These are phyloP conservation scores for Macrophya alboannulata DNA, from an alignment of 2,888 invertebrate species.

Conservation along the genomic window DNA sequence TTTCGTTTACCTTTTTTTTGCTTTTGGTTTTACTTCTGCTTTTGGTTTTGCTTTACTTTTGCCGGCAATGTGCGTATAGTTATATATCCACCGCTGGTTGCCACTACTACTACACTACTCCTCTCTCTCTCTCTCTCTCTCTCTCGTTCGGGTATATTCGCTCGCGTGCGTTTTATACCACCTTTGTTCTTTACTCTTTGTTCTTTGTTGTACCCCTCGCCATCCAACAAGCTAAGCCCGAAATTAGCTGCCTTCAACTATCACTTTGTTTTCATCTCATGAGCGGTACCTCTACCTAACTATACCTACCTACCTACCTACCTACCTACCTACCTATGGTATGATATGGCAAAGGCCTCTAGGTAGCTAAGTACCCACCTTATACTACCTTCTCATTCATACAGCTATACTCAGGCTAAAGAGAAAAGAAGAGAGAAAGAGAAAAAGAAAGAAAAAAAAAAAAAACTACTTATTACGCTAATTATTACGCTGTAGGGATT, in stretches of 20 bases:
- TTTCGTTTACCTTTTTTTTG: background rate
- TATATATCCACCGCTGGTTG: too few relatives aligned
- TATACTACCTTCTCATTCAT: background rate
- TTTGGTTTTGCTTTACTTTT: background rate
- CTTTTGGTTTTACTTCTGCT: background rate
- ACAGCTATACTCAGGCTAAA: background rate
- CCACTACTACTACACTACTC: too few relatives aligned
- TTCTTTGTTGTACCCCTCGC: slow-evolving; percentile 70
- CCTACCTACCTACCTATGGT: background rate
- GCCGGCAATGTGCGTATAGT: background rate
- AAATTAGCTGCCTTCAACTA: slow-evolving; percentile 77
- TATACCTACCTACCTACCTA: too few relatives aligned
- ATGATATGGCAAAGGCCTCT: background rate
- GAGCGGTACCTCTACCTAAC: slow-evolving; percentile 1
- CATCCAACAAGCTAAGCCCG: slow-evolving; percentile 63
- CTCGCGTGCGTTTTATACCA: slow-evolving; percentile 1
- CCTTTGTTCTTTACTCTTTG: slow-evolving; percentile 50
- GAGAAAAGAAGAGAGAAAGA: background rate
- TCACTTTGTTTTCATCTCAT: slow-evolving; percentile 76
- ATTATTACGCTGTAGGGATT: slow-evolving; percentile 41
- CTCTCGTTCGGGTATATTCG: background rate
- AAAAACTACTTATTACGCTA: slow-evolving; percentile 54
- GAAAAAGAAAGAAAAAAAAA: background rate
- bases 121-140: too few relatives aligned
- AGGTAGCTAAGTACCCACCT: background rate